Percentiles rank a stretch among this genome's conserved stretches.
Conservation (phyloP, 2,888 invertebrate genomes). For the Rhaphigaster nebulosa region DNA sequence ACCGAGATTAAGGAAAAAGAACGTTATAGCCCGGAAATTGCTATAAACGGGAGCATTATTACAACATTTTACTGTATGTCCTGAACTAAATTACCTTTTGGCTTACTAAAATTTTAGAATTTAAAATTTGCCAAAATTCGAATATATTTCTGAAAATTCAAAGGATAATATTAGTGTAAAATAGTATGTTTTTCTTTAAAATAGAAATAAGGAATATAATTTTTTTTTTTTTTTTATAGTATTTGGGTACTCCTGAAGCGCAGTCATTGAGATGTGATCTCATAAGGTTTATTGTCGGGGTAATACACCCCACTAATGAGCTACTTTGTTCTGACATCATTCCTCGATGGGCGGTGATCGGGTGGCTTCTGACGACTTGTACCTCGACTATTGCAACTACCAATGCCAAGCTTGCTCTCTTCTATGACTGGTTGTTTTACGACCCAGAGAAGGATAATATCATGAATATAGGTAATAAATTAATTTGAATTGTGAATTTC, state of each 20-base stretch:
- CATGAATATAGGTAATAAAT: conserved; percentile 83
- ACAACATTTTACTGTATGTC: too few relatives aligned
- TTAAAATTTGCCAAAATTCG: background rate
- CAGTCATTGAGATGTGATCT: conserved; percentile 92
- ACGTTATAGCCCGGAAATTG: too few relatives aligned
- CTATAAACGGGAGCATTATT: too few relatives aligned
- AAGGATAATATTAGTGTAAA: too few relatives aligned
- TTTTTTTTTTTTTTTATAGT: conserved; percentile 72
- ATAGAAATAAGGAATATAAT: too few relatives aligned
- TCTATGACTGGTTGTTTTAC: conserved; percentile 95
- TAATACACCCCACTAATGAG: conserved; percentile 94
- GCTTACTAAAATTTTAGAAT: too few relatives aligned
- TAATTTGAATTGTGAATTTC: background rate
- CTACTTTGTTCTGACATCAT: conserved; percentile 93
- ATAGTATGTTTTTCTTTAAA: too few relatives aligned
- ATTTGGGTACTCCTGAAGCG: conserved; percentile 91
- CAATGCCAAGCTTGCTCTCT: conserved; percentile 91
- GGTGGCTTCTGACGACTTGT: conserved; percentile 92
- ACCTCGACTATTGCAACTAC: conserved; percentile 90
- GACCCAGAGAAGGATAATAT: conserved; percentile 93
- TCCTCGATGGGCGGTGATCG: conserved; percentile 95
- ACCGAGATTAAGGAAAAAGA: too few relatives aligned
- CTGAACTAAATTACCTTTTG: too few relatives aligned
- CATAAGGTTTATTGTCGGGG: conserved; percentile 93
- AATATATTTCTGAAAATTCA: background rate